Base-by-base conservation (phyloP, 2,113 vertebrate species). In the Muscicapa adusta region DNA sequence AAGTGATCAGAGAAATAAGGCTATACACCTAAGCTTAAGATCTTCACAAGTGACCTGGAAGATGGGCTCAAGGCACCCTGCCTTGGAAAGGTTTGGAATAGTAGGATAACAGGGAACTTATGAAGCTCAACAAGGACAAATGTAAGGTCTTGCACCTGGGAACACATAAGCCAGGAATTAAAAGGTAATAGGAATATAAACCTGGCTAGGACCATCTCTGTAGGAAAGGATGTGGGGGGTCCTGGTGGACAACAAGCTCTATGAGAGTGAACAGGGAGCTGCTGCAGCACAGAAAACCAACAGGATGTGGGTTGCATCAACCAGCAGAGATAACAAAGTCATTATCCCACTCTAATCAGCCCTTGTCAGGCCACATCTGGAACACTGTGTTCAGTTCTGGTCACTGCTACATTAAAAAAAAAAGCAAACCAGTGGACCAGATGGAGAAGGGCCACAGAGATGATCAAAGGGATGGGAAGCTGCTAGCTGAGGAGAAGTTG, bases 341-440 rank as follows among this genome's bases (percentile, higher is more conserved):
- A 25, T 88, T 71, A 31, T 71, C 29, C 40, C 17, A 15, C 42
- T 71, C 20, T 22, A 34, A 71, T 48, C 66, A 88, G 42, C 34
- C 50, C 31, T 48, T 14, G 20, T 48, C 40, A 71, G 66, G 34
- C 25, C 57, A 63, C 16, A 71, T 71, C 57, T 71, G 17, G 50
- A 71, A 79, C 57, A 56, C 17, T 63, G 31, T 26, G 34, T 26
- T 71, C 50, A 56, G 42, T 71, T 71, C 56, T 40, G 85, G 48
- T 79, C 85, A 56, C 29, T 34, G 34, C 18, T 18, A 25, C 40
- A 22, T 18, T 9, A 11, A 24, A 40, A 53, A 66, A 42, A 51
- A 50, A 31, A 9, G 1, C 0, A 51, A 51, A 1, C 0, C 61
- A 33, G 1, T 56, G 48, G 57, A 40, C 14, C 48, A 56, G n/a